Base-by-base conservation (phyloP, 2,113 vertebrate genomes). In the Rhinolophus ferrumequinum region DNA sequence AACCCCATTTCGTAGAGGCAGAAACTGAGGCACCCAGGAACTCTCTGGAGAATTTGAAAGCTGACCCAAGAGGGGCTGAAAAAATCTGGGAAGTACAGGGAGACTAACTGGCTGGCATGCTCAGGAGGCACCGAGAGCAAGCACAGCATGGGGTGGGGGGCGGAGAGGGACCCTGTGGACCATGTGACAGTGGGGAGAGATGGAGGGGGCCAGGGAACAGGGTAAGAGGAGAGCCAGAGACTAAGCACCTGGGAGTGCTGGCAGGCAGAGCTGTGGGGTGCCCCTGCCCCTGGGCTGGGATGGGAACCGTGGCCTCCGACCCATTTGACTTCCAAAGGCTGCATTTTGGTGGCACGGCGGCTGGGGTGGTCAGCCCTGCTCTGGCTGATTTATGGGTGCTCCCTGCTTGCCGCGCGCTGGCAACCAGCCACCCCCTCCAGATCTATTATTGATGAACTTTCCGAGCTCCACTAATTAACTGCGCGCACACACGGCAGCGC, bases 391-490 rank as follows among this genome's bases (percentile, higher is more conserved):
- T 98, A 98, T 90, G 97, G 97, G 97, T 96, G 79, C 96, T 7
- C 96, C 75, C 98, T 97, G 97, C 98, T 98, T 73, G 96, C 98
- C 64, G 97, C 38, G 96, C 98, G 98, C 97, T 98, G 56, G 98
- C 99, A 98, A 99, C 99, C 99, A 99, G 98, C 99, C 97, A 93
- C 98, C 92, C 79, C 98, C 97, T 86, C 98, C 85, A 98, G 98
- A 99, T 99, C 98, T 96, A 96, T 99, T 99, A 99, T 99, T 99
- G 99, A 99, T 99, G 99, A 99, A 99, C 98, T 98, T 98, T 97
- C 98, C 81, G 64, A 98, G 98, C 87, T 98, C 97, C 35, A 97
- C 99, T 99, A 99, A 99, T 99, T 99, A 99, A 99, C 98, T 98
- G 91, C 56, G n/a, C 98, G 98, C 86, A n/a, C 98, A 94, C 97